phyloP scores from a whole-genome alignment of 1,140 invertebrate species.

The Hycleus phaleratus region DNA sequence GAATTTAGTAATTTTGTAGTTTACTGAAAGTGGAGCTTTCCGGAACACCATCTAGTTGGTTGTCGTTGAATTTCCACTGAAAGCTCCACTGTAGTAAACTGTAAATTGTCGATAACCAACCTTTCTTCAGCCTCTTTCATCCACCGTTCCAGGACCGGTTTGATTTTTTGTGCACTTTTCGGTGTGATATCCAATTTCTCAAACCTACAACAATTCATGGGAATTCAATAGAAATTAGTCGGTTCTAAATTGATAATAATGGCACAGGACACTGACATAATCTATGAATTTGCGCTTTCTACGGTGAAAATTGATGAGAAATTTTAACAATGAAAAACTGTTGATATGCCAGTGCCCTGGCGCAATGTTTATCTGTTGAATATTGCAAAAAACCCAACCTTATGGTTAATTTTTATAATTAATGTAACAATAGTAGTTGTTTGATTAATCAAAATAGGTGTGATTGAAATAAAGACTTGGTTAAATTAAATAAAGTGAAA shows the following conservation, averaged over 20 bases:
- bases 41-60: too few relatives aligned
- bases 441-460: background rate
- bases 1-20: background rate
- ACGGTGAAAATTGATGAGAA: constrained; percentile 27
- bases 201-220: constrained; percentile 65
- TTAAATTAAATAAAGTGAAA: background rate
- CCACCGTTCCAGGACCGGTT: constrained; percentile 95
- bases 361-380: constrained; percentile 43
- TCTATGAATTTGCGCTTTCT: constrained; percentile 11
- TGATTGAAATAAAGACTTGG: constrained; percentile 2
- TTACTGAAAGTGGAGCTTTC: background rate
- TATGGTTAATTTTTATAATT: background rate
- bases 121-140: constrained; percentile 97
- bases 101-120: constrained; percentile 47
- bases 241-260: constrained; percentile 5
- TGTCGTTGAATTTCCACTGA: too few relatives aligned
- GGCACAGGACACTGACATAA: constrained; percentile 65
- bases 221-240: constrained; percentile 3
- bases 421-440: too few relatives aligned
- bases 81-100: background rate
- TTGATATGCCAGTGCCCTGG: constrained; percentile 73
- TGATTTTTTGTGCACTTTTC: constrained; percentile 98
- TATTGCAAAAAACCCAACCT: constrained; percentile 32
- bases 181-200: constrained; percentile 99
- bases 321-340: background rate